Percentiles rank a stretch among this genome's conserved stretches.
phyloP scores from a whole-genome alignment of 2,113 vertebrate genomes.

The Crypturellus undulatus region DNA sequence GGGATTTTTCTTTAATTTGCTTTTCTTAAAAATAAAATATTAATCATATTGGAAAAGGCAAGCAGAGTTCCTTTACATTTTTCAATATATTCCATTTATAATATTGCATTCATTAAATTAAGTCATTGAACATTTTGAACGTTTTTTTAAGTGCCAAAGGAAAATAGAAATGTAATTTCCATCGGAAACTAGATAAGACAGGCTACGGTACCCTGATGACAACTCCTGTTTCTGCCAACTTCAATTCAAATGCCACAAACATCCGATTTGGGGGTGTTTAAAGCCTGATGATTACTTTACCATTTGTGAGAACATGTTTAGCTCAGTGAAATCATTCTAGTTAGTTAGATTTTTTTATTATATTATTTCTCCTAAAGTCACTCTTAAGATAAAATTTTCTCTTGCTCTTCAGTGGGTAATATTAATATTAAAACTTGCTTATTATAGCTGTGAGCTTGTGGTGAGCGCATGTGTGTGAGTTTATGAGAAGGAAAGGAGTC shows the following conservation, averaged over 20 bases:
- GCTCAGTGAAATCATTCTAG: constrained; percentile 23
- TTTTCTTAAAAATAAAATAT: constrained; percentile 97
- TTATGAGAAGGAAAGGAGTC: constrained; percentile 17
- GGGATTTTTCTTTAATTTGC: constrained; percentile 90
- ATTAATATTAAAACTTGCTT: background rate
- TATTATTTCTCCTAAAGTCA: background rate
- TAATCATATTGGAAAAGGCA: constrained; percentile 89
- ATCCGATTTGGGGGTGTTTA: constrained; percentile 38
- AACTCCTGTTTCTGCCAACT: constrained; percentile 70
- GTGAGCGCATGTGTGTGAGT: constrained; percentile 4
- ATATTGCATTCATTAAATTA: constrained; percentile 85
- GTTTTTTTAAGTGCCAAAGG: constrained; percentile 77
- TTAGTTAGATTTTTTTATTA: background rate
- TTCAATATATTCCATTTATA: constrained; percentile 82
- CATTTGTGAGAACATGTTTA: constrained; percentile 35
- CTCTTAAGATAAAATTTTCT: background rate
- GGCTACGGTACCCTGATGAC: constrained; percentile 53
- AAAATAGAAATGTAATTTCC: constrained; percentile 82
- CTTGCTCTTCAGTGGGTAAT: background rate
- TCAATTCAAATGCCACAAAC: constrained; percentile 67
- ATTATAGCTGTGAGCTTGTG: constrained; percentile 20
- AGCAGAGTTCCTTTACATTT: constrained; percentile 82
- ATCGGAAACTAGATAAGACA: constrained; percentile 75
- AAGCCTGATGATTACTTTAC: constrained; percentile 56
- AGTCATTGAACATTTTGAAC: constrained; percentile 76